Evolutionary conservation across 2,113 vertebrate species (phyloP).

Genomic region (Lethenteron reissneri): DNA sequence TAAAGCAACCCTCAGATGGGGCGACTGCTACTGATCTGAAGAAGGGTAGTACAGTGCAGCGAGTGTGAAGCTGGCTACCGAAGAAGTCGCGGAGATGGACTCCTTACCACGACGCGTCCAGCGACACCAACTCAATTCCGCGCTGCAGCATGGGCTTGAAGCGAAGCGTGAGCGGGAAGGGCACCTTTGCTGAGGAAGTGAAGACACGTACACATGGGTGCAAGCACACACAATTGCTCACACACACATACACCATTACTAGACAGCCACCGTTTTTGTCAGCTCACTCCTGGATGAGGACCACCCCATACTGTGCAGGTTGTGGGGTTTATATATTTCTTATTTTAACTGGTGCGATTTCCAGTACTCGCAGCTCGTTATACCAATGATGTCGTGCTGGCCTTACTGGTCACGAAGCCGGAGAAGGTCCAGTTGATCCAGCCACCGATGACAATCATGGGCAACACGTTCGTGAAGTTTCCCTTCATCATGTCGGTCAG

Average conservation of each 20-base stretch:
- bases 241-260: neutral
- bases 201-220: neutral
- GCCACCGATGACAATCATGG: constrained; percentile 49
- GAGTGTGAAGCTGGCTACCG: too few relatives aligned
- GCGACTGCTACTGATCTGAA: too few relatives aligned
- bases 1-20: neutral
- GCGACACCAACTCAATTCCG: constrained; percentile 37
- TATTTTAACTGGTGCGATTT: too few relatives aligned
- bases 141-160: constrained; percentile 54
- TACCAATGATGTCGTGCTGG: too few relatives aligned
- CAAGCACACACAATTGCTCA: neutral
- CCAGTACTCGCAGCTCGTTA: too few relatives aligned
- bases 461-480: constrained; percentile 42
- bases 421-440: constrained; percentile 65
- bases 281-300: too few relatives aligned
- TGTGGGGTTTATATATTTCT: too few relatives aligned
- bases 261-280: too few relatives aligned
- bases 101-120: constrained; percentile 40
- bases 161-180: constrained; percentile 35
- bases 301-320: too few relatives aligned
- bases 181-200: constrained; percentile 29
- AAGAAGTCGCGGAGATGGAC: too few relatives aligned
- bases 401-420: constrained; percentile 46
- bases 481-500: constrained; percentile 53
- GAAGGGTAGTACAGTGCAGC: too few relatives aligned